These are phyloP conservation scores for Celastrina argiolus DNA, from an alignment of 2,888 invertebrate genomes.

Conservation along the genomic window DNA sequence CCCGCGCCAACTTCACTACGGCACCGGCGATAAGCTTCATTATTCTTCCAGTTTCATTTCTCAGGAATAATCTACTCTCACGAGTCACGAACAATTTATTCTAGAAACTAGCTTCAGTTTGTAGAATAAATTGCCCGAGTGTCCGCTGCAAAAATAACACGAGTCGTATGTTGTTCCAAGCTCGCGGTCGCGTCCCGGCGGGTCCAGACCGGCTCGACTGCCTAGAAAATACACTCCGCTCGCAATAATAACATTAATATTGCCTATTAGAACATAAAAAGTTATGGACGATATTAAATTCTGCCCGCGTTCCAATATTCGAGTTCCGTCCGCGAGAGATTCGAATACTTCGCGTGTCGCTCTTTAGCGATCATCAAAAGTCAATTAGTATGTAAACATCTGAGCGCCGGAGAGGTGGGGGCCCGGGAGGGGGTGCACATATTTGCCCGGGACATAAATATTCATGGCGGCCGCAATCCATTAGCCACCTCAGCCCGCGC, in stretches of 20 bases:
- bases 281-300: neutral
- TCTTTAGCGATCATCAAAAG: constrained; percentile 8
- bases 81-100: neutral
- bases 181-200: neutral
- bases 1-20: neutral
- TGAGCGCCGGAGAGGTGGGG: neutral
- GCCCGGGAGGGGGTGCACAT: neutral
- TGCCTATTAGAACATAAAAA: neutral
- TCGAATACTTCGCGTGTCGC: neutral
- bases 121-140: too few species aligned
- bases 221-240: neutral
- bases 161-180: neutral
- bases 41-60: neutral
- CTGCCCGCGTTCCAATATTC: too few species aligned
- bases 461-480: constrained; percentile 16
- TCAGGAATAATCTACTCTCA: neutral
- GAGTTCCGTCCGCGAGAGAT: neutral
- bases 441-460: neutral
- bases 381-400: constrained; percentile 9
- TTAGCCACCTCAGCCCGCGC: constrained; percentile 2
- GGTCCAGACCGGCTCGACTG: neutral
- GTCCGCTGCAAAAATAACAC: neutral
- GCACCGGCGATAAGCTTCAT: neutral
- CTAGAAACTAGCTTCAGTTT: neutral
- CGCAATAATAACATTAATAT: neutral